A percentile compares a stretch with the other conserved stretches of the same genome.
These are phyloP conservation scores for Bradypus variegatus DNA, from an alignment of 2,797 vertebrate genomes.

Conservation along the genomic window DNA sequence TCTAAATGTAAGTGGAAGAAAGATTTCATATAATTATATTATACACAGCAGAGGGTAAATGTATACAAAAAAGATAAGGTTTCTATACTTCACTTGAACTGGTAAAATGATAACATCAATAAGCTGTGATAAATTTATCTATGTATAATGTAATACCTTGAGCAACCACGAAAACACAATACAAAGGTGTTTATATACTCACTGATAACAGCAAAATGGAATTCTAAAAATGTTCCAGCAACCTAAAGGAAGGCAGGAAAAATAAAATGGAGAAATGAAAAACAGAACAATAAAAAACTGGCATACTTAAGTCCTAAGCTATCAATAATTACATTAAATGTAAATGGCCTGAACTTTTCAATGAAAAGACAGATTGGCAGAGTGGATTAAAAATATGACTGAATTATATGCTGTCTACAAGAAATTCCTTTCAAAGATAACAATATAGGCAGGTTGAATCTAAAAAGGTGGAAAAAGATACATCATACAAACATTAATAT, in stretches of 20 bases:
- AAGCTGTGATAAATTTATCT: neutral
- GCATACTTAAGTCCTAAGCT: neutral
- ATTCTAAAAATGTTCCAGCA: neutral
- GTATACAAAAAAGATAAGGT: neutral
- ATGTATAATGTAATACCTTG: neutral
- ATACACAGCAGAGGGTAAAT: neutral
- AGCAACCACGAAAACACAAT: neutral
- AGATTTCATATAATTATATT: neutral
- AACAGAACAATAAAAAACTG: neutral
- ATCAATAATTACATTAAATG: constrained; percentile 1
- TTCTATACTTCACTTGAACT: neutral
- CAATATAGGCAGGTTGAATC: neutral
- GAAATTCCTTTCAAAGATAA: constrained; percentile 1
- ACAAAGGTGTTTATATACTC: neutral
- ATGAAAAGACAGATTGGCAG: constrained; percentile 10
- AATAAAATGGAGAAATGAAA: neutral
- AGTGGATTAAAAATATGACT: neutral
- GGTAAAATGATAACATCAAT: neutral
- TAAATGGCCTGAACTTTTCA: constrained; percentile 10
- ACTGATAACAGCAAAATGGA: neutral
- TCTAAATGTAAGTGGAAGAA: neutral
- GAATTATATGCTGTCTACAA: neutral
- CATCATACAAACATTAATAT: neutral
- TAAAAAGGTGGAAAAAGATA: neutral
- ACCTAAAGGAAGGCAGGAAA: neutral